A percentile compares a stretch with the other conserved stretches of the same genome.
Evolutionary conservation across 2,113 vertebrate species (phyloP).

Genomic region (Ceyx melanurus): DNA sequence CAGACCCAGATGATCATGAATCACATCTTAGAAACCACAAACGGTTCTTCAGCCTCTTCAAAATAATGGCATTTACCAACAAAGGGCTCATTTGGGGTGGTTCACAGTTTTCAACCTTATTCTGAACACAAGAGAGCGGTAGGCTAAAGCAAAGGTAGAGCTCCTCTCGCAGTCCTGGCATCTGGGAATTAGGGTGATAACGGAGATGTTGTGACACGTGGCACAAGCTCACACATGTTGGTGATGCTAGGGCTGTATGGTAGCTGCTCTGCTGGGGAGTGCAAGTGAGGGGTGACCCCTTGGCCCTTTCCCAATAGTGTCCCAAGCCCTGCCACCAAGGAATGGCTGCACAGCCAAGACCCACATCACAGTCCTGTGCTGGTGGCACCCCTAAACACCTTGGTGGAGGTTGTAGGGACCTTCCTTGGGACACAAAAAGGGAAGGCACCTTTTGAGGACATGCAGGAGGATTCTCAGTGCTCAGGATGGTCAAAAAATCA

Average conservation of each 20-base stretch:
- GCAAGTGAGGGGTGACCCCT: too few species aligned
- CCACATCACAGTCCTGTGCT: neutral
- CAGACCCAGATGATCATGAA: neutral
- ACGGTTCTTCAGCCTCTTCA: neutral
- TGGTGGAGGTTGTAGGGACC: neutral
- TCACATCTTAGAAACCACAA: neutral
- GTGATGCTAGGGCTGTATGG: neutral
- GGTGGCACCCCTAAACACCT: neutral
- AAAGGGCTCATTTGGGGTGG: neutral
- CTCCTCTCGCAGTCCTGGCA: neutral
- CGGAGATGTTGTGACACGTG: neutral
- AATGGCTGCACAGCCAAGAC: neutral
- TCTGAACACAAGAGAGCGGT: neutral
- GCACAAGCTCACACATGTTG: neutral
- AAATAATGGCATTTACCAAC: conserved; percentile 32
- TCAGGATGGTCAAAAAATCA: neutral
- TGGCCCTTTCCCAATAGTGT: neutral
- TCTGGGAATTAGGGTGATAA: accelerated
- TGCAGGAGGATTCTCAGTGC: neutral
- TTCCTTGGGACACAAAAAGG: neutral
- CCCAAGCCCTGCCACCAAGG: neutral
- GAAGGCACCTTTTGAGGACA: neutral
- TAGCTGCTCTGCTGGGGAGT: neutral
- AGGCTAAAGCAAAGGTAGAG: neutral
- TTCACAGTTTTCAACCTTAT: neutral